phyloP scores from a whole-genome alignment of 2,113 vertebrate genomes.

The Coryphaenoides rupestris region DNA sequence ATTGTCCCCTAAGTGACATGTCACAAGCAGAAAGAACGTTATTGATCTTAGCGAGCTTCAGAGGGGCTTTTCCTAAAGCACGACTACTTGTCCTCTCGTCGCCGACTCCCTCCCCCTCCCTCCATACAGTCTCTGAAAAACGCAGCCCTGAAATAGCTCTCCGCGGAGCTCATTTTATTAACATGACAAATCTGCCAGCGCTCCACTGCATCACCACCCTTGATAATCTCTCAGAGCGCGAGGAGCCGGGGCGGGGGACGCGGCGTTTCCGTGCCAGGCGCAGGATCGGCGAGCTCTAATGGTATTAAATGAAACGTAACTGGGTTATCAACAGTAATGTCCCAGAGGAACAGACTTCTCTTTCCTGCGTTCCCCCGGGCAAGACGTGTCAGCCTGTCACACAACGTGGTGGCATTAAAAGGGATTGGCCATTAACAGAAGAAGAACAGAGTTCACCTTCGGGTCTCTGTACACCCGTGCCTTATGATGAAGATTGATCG shows the following conservation, averaged over 20 bases:
- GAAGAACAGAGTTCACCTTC: too few species aligned
- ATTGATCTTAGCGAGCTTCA: too few species aligned
- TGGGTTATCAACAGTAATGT: slow-evolving; percentile 58
- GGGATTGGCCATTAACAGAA: not conserved
- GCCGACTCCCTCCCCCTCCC: slow-evolving; percentile 22
- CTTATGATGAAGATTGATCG: too few species aligned
- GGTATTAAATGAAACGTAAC: slow-evolving; percentile 63
- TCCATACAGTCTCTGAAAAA: slow-evolving; percentile 44
- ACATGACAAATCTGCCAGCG: slow-evolving; percentile 54
- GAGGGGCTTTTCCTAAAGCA: slow-evolving; percentile 4
- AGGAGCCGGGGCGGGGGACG: slow-evolving; percentile 15
- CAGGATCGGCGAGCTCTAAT: slow-evolving; percentile 44
- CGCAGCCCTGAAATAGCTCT: slow-evolving; percentile 39
- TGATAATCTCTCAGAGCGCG: slow-evolving; percentile 49
- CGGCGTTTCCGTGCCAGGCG: slow-evolving; percentile 47
- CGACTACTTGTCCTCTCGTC: slow-evolving; percentile 14
- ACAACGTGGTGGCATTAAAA: not conserved
- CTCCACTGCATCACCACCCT: slow-evolving; percentile 54
- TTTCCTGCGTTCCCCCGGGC: slow-evolving; percentile 17
- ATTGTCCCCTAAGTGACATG: too few species aligned
- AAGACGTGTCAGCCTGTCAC: slow-evolving; percentile 18
- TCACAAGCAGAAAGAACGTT: too few species aligned
- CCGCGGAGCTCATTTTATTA: slow-evolving; percentile 60
- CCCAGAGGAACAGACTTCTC: slow-evolving; percentile 48
- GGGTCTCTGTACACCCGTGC: too few species aligned